Evolutionary conservation across 2,888 invertebrate species (phyloP), one percentile per base, ranked within the genome.

Genomic region (Cerceris ruficornis): DNA sequence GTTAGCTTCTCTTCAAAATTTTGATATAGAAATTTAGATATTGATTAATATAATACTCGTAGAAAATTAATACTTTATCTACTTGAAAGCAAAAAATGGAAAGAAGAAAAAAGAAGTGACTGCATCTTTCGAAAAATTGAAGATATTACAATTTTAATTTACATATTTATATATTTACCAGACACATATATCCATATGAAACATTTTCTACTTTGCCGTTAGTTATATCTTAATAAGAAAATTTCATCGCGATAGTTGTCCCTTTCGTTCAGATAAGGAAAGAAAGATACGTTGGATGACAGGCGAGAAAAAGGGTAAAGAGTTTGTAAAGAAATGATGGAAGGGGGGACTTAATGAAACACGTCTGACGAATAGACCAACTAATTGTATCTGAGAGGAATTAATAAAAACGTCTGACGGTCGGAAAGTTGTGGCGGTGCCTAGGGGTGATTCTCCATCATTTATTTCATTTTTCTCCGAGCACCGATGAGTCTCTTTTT

Each of bases 311-410:
- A 83, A 80, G 81, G 84, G 77, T 82, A 87, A 87, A 83, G 86
- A 87, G 86, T 86, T 77, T 81, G 83, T 71, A 73, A 77, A 81
- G 76, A 76, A 71, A 77, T 70, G 69, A 61, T 62, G 59, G 77
- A 75, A 75, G 57, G 81, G 87, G 88, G 85, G 89, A 89, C 88
- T 90, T 92, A 91, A 92, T 92, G 91, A 92, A 92, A 92, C 90
- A 89, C 89, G 88, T 90, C 90, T 90, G 91, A 92, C 91, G 91
- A 92, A 92, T 92, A 91, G 91, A 90, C 88, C 91, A 91, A 91
- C 92, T 92, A 92, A 91, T 92, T 91, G 92, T 92, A 91, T 91
- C 91, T 88, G 90, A 92, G 90, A 90, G 90, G 89, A 92, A 92
- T 92, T 92, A 92, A 92, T 92, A 92, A 92, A 91, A 92, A 90